Evolutionary conservation across 2,888 invertebrate genomes (phyloP).

Genomic region (Resseliella maxima): DNA sequence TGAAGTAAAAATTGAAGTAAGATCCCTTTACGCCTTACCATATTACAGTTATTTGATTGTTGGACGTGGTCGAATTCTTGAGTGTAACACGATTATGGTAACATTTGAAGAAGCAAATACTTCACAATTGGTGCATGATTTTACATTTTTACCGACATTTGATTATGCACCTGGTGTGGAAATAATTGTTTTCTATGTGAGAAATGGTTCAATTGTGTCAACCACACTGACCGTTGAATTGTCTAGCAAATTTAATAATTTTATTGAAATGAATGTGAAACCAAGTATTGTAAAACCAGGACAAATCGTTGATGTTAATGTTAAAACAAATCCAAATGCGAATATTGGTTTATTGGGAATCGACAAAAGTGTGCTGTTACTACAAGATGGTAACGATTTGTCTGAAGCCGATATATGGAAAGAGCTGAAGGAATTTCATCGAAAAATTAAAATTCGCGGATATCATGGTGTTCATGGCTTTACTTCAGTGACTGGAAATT

Average conservation of each 20-base stretch:
- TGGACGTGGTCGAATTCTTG: slow-evolving; percentile 76
- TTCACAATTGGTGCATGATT: not conserved
- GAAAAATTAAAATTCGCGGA: not conserved
- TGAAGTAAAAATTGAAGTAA: not conserved
- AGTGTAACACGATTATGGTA: not conserved
- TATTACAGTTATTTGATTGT: slow-evolving; percentile 73
- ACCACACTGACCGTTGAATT: slow-evolving; percentile 84
- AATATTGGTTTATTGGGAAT: slow-evolving; percentile 88
- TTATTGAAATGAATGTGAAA: not conserved
- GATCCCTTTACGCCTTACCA: not conserved
- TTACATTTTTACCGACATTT: not conserved
- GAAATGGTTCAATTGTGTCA: slow-evolving; percentile 79
- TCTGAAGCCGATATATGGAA: slow-evolving; percentile 70
- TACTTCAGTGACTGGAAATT: no score
- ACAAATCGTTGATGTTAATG: slow-evolving; percentile 79
- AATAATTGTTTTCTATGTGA: slow-evolving; percentile 80
- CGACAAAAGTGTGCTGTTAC: slow-evolving; percentile 82
- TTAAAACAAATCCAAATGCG: slow-evolving; percentile 86
- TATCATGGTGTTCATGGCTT: no score
- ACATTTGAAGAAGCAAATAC: not conserved
- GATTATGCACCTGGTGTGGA: slow-evolving; percentile 76
- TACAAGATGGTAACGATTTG: slow-evolving; percentile 72
- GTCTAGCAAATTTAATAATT: slow-evolving; percentile 69
- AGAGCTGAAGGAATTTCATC: slow-evolving; percentile 73
- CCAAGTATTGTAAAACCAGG: slow-evolving; percentile 76